Evolutionary conservation across 2,797 vertebrate species (phyloP).

Genomic region (Sardinella longiceps): DNA sequence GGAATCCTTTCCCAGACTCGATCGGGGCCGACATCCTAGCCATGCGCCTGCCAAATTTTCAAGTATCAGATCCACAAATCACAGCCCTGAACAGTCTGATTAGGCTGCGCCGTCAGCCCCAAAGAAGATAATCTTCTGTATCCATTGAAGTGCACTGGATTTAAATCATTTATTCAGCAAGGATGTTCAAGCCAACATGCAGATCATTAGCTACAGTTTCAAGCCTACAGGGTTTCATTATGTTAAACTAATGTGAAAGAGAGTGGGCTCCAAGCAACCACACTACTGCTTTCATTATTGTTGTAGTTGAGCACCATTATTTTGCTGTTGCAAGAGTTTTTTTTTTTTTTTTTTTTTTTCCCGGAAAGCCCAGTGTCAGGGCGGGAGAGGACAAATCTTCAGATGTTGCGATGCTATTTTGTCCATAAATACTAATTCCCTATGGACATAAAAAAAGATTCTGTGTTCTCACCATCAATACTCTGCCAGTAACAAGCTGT

Average conservation of each 20-base stretch:
- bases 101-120: constrained; percentile 46
- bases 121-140: constrained; percentile 54
- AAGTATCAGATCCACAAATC: constrained; percentile 50
- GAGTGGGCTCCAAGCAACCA: constrained; percentile 46
- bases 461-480: not conserved
- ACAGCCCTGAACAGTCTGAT: constrained; percentile 45
- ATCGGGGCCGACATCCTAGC: constrained; percentile 31
- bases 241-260: constrained; percentile 50
- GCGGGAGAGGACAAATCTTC: not conserved
- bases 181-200: constrained; percentile 54
- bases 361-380: not conserved
- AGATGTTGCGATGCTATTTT: not conserved
- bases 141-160: constrained; percentile 56
- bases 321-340: not conserved
- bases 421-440: constrained; percentile 5
- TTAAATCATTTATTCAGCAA: constrained; percentile 58
- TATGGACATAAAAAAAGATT: not conserved
- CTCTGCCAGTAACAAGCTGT: not conserved
- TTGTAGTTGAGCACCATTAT: not conserved
- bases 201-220: constrained; percentile 67
- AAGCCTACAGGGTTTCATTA: constrained; percentile 58
- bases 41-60: constrained; percentile 41
- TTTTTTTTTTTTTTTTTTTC: too few relatives aligned
- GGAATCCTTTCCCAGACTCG: constrained; percentile 2
- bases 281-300: constrained; percentile 47